Base-by-base conservation (phyloP, 2,113 vertebrate species). In the Macrotus californicus region DNA sequence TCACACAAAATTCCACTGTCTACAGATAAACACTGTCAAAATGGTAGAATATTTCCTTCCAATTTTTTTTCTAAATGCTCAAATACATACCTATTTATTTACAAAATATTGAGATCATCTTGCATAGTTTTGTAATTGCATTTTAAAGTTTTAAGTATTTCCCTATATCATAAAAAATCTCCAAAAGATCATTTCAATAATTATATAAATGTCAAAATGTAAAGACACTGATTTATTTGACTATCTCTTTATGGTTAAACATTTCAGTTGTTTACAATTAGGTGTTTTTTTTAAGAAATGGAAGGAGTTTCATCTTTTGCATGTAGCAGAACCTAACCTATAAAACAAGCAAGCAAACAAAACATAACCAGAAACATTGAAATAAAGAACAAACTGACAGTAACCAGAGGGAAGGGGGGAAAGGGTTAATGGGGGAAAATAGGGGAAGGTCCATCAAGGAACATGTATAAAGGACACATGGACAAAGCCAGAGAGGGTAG, bases 121-220 rank as follows among this genome's bases (percentile, higher is more conserved):
- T 86, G 1, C 70, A 69, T 31, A 83, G 13, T 80, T 64, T 61
- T 96, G 15, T 83, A 19, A 43, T 21, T 29, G 15, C 18, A 80
- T 73, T 93, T 87, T 90, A 70, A 93, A 82, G 18, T 91, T 82
- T 81, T 87, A 86, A 73, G 2, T 70, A 79, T 75, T 93, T 93
- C 26, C 24, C 43, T 22, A n/a, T 4, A 72, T 67, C 7, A 41
- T 88, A 83, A 79, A 93, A 84, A 77, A 36, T 84, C 48, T 91
- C 39, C 34, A 36, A 43, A 64, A 48, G 1, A 43, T 82, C 79
- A 88, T 73, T 94, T 69, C 12, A 80, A 43, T 91, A 93, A 59
- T 34, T 94, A 31, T 56, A 59, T 81, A 88, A 83, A 87, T 83
- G 36, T 54, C 61, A 83, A 93, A 82, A 89, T 54, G 2, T 54